These are phyloP conservation scores for Crotalus viridis DNA, from an alignment of 2,113 vertebrate genomes.

Conservation along the genomic window DNA sequence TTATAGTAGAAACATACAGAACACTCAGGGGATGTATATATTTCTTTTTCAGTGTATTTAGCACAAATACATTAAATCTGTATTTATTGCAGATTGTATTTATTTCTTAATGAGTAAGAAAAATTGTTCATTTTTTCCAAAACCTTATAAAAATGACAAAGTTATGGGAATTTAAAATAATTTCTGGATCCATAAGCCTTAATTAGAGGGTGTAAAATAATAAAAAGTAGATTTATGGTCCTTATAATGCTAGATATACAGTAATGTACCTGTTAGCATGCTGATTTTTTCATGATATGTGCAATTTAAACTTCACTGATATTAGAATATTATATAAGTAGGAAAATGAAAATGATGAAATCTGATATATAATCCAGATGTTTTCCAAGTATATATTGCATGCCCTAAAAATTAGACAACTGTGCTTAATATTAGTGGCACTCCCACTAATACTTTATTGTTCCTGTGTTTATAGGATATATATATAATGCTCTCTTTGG, in stretches of 20 bases:
- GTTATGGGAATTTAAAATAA: background rate
- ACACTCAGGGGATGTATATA: background rate
- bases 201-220: background rate
- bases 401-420: background rate
- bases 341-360: background rate
- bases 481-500: conserved; percentile 60
- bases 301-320: background rate
- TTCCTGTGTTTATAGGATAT: conserved; percentile 60
- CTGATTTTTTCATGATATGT: background rate
- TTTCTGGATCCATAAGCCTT: background rate
- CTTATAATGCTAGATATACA: background rate
- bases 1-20: background rate
- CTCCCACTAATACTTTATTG: background rate
- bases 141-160: background rate
- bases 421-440: background rate
- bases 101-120: background rate
- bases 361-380: background rate
- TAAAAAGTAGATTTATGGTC: background rate
- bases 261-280: background rate
- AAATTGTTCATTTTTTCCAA: background rate
- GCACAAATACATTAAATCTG: background rate
- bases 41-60: background rate
- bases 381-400: background rate
- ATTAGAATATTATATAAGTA: background rate
- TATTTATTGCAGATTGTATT: background rate